These are phyloP conservation scores for Rambutsinella grinnellia DNA, from an alignment of 2,888 invertebrate genomes.

Conservation along the genomic window DNA sequence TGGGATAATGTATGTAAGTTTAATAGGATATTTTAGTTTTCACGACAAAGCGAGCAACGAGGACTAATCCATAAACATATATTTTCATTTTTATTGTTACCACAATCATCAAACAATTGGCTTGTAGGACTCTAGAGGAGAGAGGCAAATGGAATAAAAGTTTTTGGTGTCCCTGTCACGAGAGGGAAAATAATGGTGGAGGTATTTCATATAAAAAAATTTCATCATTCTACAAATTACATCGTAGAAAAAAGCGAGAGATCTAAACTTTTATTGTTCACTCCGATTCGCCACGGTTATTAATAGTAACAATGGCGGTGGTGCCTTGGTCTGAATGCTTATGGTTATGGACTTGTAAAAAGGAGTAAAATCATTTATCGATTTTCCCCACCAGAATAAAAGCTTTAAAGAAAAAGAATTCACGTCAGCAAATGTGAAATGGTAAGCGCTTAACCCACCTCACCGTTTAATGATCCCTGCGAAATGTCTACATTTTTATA, in stretches of 20 bases:
- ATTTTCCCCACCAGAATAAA: no score
- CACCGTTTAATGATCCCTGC: no score
- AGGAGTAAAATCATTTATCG: slow-evolving; percentile 22
- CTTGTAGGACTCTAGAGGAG: background rate
- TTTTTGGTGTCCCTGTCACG: slow-evolving; percentile 43
- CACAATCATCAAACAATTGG: background rate
- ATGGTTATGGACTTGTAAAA: background rate
- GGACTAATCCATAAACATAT: background rate
- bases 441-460: no score
- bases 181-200: slow-evolving; percentile 37
- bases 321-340: background rate
- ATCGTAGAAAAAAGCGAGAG: slow-evolving; percentile 11
- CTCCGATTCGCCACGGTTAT: slow-evolving; percentile 32
- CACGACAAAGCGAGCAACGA: background rate
- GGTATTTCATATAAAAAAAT: no score
- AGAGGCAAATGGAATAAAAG: no score
- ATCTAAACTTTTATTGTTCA: slow-evolving; percentile 21
- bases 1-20: no score
- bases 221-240: slow-evolving; percentile 45
- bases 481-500: no score
- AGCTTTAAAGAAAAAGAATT: no score
- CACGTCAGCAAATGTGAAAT: no score
- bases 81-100: slow-evolving; percentile 8
- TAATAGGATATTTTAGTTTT: no score
- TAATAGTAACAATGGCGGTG: slow-evolving; percentile 20